Evolutionary conservation across 2,888 invertebrate genomes (phyloP), one percentile per base, ranked within the genome.

Genomic region (Dolichomitus sp.): DNA sequence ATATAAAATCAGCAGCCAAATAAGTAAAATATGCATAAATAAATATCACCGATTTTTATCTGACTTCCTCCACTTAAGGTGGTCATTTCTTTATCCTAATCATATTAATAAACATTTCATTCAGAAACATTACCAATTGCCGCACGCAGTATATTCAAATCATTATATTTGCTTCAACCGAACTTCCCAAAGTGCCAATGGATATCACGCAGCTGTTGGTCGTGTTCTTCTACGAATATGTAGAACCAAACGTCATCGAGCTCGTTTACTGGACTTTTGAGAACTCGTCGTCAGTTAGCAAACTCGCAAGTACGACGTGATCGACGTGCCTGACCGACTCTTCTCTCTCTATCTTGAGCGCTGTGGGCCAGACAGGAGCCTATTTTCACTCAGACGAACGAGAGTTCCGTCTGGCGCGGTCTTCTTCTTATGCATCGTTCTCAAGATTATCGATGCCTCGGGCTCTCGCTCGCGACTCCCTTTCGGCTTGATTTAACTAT

Each of bases 401-500:
- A 69, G 74, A 68, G n/a, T 54, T 27, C 19, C 59, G 79, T 73
- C 79, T 79, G 79, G 42, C 57, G 6, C 65, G n/a, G 45, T 37
- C 66, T 61, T 68, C 66, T 61, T 68, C 40, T 27, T n/a, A 17
- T 57, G 63, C 80, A 80, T 68, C 74, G 69, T 40, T n/a, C 33
- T 72, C 59, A 59, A 63, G 59, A 76, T 76, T 76, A 81, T 81
- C 81, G 81, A 81, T 81, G 76, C 70, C 59, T 70, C 70, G 14
- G 57, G 45, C 45, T 65, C 81, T 84, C 52, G 19, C 57, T 48
- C 65, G 65, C 45, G 61, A 40, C 69, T 63, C 80, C 68, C 80
- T 82, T 79, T 83, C 80, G 77, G 70, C 76, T 75, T 80, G 81
- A 83, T 82, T 85, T 83, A 81, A 84, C 86, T 82, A 85, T 85